Conservation (phyloP, 2,797 vertebrate species). For the Microchirus variegatus region DNA sequence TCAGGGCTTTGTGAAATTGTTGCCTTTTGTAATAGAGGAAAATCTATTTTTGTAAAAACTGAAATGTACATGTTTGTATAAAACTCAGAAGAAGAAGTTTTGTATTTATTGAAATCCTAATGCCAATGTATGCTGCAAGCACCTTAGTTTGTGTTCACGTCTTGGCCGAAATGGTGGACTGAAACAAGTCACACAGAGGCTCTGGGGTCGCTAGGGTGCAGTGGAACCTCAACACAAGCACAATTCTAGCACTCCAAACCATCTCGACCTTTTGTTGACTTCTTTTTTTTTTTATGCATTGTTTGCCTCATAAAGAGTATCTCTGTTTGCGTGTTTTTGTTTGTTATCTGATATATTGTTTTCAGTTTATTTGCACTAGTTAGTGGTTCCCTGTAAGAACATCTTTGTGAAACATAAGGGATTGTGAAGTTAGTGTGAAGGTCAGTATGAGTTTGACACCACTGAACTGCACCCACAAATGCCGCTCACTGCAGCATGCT, state of each 20-base stretch:
- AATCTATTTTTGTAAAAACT: constrained; percentile 79
- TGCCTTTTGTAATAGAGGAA: constrained; percentile 78
- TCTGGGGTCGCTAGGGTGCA: constrained; percentile 85
- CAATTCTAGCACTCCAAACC: constrained; percentile 83
- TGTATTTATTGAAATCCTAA: constrained; percentile 77
- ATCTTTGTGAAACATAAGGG: constrained; percentile 18
- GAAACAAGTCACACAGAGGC: constrained; percentile 58
- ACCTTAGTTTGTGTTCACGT: constrained; percentile 54
- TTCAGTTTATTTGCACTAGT: constrained; percentile 47
- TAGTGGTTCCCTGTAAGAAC: constrained; percentile 36
- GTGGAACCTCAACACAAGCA: constrained; percentile 88
- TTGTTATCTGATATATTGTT: constrained; percentile 21
- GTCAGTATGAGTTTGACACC: constrained; percentile 88
- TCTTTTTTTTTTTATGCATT: neutral
- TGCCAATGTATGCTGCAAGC: constrained; percentile 67
- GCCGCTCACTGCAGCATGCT: constrained; percentile 91
- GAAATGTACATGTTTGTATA: constrained; percentile 70
- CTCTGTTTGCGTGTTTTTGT: constrained; percentile 12
- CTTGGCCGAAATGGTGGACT: constrained; percentile 78
- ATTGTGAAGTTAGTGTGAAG: constrained; percentile 25
- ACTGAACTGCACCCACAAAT: constrained; percentile 92
- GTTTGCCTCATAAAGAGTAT: constrained; percentile 32
- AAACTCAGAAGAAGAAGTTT: constrained; percentile 41
- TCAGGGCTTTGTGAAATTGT: constrained; percentile 69
- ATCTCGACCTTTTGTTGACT: constrained; percentile 34